phyloP scores from a whole-genome alignment of 2,113 vertebrate genomes.

The Corythornis vintsioides region DNA sequence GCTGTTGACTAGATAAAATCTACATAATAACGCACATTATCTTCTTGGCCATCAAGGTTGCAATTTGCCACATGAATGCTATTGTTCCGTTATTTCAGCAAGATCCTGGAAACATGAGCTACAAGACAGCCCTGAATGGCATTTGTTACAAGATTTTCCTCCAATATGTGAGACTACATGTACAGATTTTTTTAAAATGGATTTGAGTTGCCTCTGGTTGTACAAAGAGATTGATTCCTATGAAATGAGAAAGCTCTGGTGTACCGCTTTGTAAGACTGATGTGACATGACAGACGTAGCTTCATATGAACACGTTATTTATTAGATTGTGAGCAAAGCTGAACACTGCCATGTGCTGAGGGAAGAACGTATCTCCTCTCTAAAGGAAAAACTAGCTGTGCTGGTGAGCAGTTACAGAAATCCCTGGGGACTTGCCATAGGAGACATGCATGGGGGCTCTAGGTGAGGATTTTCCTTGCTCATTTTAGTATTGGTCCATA shows the following conservation, averaged over 20 bases:
- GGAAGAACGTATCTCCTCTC: not conserved
- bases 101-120: not conserved
- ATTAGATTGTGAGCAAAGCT: slow-evolving; percentile 27
- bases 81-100: not conserved
- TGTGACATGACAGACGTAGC: not conserved
- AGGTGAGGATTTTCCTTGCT: not conserved
- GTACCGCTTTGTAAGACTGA: not conserved
- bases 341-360: not conserved
- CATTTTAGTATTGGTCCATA: not conserved
- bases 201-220: slow-evolving; percentile 34
- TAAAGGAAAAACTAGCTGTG: not conserved
- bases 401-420: not conserved
- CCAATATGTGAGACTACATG: not conserved
- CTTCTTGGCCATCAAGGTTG: not conserved
- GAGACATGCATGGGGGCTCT: not conserved
- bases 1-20: not conserved
- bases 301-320: slow-evolving; percentile 2
- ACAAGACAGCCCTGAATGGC: not conserved
- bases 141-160: not conserved
- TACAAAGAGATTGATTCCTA: slow-evolving; percentile 40
- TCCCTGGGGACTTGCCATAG: too few species aligned
- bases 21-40: not conserved
- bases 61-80: not conserved
- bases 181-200: slow-evolving; percentile 29
- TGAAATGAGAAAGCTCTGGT: slow-evolving; percentile 6